Conservation (phyloP, 2,113 vertebrate species). For the Recurvirostra avosetta region DNA sequence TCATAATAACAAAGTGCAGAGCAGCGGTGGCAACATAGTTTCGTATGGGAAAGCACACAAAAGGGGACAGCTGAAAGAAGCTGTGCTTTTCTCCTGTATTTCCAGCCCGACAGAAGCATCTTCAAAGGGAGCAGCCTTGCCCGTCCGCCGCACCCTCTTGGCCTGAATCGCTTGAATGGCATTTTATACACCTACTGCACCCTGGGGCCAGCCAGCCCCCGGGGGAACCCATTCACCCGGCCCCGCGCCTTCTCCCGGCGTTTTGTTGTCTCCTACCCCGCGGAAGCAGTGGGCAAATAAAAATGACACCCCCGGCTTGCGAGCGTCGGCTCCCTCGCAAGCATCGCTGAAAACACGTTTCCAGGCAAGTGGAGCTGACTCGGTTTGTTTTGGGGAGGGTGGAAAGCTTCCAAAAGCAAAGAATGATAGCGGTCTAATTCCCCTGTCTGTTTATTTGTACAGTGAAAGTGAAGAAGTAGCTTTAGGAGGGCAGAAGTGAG, state of each 20-base stretch:
- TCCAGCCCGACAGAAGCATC: conserved; percentile 65
- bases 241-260: background rate
- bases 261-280: conserved; percentile 8
- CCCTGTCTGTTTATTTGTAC: background rate
- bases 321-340: background rate
- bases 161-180: conserved; percentile 45
- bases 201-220: background rate
- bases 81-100: conserved; percentile 79
- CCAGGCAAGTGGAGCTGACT: background rate
- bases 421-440: background rate
- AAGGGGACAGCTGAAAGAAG: conserved; percentile 80
- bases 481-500: background rate
- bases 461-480: background rate
- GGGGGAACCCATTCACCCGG: conserved; percentile 26
- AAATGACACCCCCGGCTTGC: background rate
- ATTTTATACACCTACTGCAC: conserved; percentile 7
- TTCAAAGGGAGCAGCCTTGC: conserved; percentile 73
- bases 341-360: background rate
- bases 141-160: background rate
- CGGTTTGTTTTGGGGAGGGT: background rate
- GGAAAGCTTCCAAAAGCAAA: background rate
- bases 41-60: conserved; percentile 81
- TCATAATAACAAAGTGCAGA: conserved; percentile 81
- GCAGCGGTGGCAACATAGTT: conserved; percentile 67
- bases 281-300: background rate